These are phyloP conservation scores for Boulengeromyrus knoepffleri DNA, from an alignment of 2,113 vertebrate genomes.

Conservation along the genomic window DNA sequence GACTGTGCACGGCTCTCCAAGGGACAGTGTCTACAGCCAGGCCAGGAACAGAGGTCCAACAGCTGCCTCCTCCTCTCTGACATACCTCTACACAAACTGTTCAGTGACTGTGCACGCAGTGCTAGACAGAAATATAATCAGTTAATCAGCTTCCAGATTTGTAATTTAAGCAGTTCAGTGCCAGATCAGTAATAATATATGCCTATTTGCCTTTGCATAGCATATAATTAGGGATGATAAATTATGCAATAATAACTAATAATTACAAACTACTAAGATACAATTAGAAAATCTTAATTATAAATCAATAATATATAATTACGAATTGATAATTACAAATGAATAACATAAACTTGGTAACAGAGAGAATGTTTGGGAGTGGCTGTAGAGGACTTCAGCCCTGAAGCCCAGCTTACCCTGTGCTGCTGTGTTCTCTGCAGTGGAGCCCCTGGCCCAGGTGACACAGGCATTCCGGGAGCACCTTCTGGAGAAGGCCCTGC, in stretches of 20 bases:
- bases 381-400: constrained; percentile 89
- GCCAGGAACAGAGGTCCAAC: constrained; percentile 75
- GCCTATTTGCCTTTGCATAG: not conserved
- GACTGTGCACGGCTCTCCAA: constrained; percentile 72
- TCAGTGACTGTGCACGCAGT: not conserved
- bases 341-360: not conserved
- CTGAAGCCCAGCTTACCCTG: not conserved
- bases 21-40: constrained; percentile 85
- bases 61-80: not conserved
- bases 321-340: not conserved
- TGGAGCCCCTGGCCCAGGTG: constrained; percentile 89
- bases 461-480: constrained; percentile 91
- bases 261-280: not conserved
- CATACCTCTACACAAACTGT: not conserved
- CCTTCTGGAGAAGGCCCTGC: constrained; percentile 83
- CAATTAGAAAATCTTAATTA: not conserved
- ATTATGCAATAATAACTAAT: not conserved
- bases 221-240: not conserved
- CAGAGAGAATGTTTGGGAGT: not conserved
- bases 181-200: not conserved
- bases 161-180: not conserved
- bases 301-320: not conserved
- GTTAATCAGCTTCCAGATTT: not conserved
- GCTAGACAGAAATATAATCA: not conserved
- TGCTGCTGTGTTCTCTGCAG: constrained; percentile 70